Evolutionary conservation across 1,140 invertebrate genomes (phyloP), one percentile per base, ranked within the genome.

Genomic region (Rhizoglyphus robini): DNA sequence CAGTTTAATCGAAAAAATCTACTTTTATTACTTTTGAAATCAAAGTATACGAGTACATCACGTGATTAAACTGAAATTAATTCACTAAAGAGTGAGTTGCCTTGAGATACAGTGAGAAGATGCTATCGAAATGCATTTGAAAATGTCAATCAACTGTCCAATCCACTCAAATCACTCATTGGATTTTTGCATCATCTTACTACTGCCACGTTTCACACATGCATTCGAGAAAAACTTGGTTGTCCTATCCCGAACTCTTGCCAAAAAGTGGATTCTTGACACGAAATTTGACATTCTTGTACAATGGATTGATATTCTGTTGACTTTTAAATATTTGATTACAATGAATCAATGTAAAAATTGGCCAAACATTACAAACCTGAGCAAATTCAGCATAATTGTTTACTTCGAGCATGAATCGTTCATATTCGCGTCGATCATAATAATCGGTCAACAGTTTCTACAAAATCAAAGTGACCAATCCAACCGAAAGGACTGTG

Each of bases 401-500:
- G 81, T 88, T 86, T 69, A 88, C 81, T 75, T 98, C 93, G 73
- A 94, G 92, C 75, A 96, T 89, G 76, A 98, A 98, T 70, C 86
- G 86, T 13, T 92, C 94, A 76, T 93, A 96, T 77, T 98, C 95
- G 66, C 89, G 77, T 57, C 90, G 81, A 76, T 99, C 95, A 72
- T 96, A 90, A 65, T 98, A 88, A 27, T 89, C 90, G 3, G 92
- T 96, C 1, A 92, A 80, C 65, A 96, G 80, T 79, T 98, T 98
- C 94, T 94, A 98, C 57, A 96, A 81, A 63, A 96, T 78, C 13
- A 99, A n/a, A 63, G 48, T 46, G 3, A 63, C 23, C 30, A 48
- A n/a, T 18, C 41, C 34, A n/a, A n/a, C 29, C 13, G 48, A 29
- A 15, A 63, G 25, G 1, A 63, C 41, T 18, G 61, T 29, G 11